These are phyloP conservation scores for Microctenopoma stevenorrisi DNA, from an alignment of 2,797 vertebrate genomes.

Conservation along the genomic window DNA sequence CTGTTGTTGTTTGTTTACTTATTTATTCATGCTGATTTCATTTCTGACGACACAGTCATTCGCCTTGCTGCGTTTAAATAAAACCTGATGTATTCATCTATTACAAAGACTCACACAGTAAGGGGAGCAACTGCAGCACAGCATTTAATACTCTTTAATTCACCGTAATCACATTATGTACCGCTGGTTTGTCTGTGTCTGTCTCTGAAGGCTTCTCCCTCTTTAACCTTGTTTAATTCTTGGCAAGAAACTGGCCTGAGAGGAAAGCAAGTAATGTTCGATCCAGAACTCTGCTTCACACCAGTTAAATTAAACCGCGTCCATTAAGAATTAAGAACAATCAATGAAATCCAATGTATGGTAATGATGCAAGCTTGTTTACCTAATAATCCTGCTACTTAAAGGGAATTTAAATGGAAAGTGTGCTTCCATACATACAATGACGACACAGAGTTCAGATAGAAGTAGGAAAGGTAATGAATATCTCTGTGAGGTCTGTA, in stretches of 20 bases:
- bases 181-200: slow-evolving; percentile 13
- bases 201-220: slow-evolving; percentile 10
- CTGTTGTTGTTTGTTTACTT: slow-evolving; percentile 54
- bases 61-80: slow-evolving; percentile 51
- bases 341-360: background rate
- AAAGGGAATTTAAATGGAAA: background rate
- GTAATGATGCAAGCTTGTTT: background rate
- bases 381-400: too few species aligned
- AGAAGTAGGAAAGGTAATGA: slow-evolving; percentile 43
- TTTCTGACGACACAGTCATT: slow-evolving; percentile 56
- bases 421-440: background rate
- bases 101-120: slow-evolving; percentile 53
- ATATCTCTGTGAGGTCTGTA: slow-evolving; percentile 45
- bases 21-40: slow-evolving; percentile 66
- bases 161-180: slow-evolving; percentile 58
- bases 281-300: background rate
- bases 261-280: background rate
- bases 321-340: too few species aligned
- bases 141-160: slow-evolving; percentile 68
- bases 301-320: too few species aligned
- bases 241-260: background rate
- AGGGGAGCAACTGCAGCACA: slow-evolving; percentile 57
- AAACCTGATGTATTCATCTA: slow-evolving; percentile 60
- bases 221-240: slow-evolving; percentile 19
- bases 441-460: slow-evolving; percentile 6